phyloP scores from a whole-genome alignment of 2,888 invertebrate species.

The Nudaria mundana region DNA sequence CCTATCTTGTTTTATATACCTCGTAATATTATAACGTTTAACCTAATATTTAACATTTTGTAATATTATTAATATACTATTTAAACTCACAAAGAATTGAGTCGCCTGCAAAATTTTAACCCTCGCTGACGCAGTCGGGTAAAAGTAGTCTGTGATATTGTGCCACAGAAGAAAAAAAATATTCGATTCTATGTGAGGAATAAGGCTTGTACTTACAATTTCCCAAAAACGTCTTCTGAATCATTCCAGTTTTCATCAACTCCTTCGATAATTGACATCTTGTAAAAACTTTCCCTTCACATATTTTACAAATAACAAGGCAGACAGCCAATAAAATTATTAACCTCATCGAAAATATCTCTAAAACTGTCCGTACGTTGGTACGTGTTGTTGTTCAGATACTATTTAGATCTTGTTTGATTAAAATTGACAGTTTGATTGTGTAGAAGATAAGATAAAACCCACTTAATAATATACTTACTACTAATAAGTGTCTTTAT shows the following conservation, averaged over 20 bases:
- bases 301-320: conserved; percentile 1
- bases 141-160: no score
- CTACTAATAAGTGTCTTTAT: no score
- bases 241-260: conserved; percentile 35
- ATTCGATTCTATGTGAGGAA: no score
- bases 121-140: no score
- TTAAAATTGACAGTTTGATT: neutral
- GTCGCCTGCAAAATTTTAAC: no score
- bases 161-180: no score
- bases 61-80: no score
- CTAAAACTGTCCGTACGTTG: no score
- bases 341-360: conserved; percentile 6
- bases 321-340: neutral
- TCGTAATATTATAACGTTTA: no score
- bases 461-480: neutral
- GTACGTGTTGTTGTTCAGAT: neutral
- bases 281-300: conserved; percentile 42
- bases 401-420: neutral
- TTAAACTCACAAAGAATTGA: no score
- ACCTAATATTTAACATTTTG: no score
- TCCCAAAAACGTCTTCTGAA: conserved; percentile 51
- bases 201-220: conserved; percentile 46
- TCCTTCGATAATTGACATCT: conserved; percentile 47
- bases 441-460: neutral
- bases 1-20: no score